Evolutionary conservation across 2,888 invertebrate genomes (phyloP), one percentile per base, ranked within the genome.

Genomic region (Phytoseiulus persimilis): DNA sequence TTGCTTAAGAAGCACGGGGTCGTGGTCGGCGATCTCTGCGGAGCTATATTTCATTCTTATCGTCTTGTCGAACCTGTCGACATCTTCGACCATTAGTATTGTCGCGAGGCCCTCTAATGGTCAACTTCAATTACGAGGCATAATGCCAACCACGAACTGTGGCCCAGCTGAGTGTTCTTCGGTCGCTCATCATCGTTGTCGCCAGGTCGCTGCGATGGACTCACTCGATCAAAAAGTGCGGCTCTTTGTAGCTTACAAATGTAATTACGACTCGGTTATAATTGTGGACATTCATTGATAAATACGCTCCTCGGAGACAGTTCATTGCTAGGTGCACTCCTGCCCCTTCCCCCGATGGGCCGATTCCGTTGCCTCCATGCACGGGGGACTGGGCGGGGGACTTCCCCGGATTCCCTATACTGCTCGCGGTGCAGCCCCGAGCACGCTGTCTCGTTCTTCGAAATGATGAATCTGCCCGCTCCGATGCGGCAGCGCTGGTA

Each of bases 1-100:
- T 65, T 65, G 65, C 65, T 65, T 65, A 65, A 65, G 65, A 65
- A 65, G 65, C 65, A 65, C n/a, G 65, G 65, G 65, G 65, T 65
- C 65, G 65, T 28, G 65, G 23, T 65, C 65, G 3, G 39, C 39
- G 39, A 39, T 39, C 9, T 23, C 65, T 23, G 14, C 5, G 65
- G 65, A 28, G 28, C 65, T 65, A 65, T 65, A 65, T 65, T 65
- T 65, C 28, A 65, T 65, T 28, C 65, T 65, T 65, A 65, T 65
- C 65, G 65, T 65, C 11, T 65, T 65, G 65, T 65, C 65, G 65
- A 65, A 65, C 65, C 65, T 65, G 65, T 65, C 65, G 65, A 65
- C 65, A 65, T 65, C 65, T 23, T 23, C 18, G 65, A 65, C 65
- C 65, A 65, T 65, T 65, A 65, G 65, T 65, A 65, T 14, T 65